These are phyloP conservation scores for Micromys minutus DNA, from an alignment of 2,113 vertebrate species.

Conservation along the genomic window DNA sequence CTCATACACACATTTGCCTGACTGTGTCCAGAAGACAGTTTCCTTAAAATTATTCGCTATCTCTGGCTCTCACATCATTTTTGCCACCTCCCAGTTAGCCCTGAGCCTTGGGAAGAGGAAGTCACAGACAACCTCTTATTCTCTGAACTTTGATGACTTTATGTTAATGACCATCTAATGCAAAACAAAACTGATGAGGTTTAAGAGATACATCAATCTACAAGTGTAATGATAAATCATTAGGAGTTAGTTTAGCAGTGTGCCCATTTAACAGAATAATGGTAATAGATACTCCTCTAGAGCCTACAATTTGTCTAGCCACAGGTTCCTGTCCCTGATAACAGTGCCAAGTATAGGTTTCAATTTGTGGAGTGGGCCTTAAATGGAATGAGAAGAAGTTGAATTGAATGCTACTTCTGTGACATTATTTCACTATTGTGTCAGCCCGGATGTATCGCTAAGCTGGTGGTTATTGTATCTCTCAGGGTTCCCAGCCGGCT, in stretches of 20 bases:
- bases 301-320: not conserved
- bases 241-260: not conserved
- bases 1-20: not conserved
- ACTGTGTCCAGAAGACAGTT: not conserved
- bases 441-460: not conserved
- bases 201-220: not conserved
- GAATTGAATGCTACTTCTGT: not conserved
- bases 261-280: not conserved
- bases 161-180: not conserved
- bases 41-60: not conserved
- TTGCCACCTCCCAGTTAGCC: not conserved
- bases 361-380: not conserved
- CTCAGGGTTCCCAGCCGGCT: not conserved
- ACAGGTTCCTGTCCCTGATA: not conserved
- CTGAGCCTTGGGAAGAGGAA: too few species aligned
- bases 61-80: not conserved
- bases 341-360: not conserved
- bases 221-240: not conserved
- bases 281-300: too few species aligned
- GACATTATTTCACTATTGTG: not conserved
- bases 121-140: not conserved
- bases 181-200: not conserved
- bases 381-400: not conserved
- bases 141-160: not conserved
- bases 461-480: not conserved